phyloP scores from a whole-genome alignment of 2,888 invertebrate species.

The Sicus ferrugineus region DNA sequence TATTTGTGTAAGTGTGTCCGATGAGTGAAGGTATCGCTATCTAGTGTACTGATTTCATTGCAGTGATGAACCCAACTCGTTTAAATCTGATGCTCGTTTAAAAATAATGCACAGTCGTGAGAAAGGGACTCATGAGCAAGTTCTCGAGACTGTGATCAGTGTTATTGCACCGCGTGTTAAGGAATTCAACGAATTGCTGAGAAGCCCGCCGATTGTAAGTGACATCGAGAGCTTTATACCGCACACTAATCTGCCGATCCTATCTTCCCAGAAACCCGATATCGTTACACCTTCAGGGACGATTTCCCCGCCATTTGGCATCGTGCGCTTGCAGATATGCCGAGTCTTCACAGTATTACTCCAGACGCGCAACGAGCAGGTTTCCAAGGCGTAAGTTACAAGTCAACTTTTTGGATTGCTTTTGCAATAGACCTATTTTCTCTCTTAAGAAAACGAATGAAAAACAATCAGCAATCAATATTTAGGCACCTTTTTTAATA shows the following conservation, averaged over 20 bases:
- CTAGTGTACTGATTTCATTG: background rate
- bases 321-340: constrained; percentile 80
- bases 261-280: constrained; percentile 69
- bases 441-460: no score
- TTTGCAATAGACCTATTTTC: no score
- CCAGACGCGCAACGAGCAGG: constrained; percentile 74
- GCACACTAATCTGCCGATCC: no score
- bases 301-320: constrained; percentile 79
- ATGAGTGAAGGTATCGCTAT: background rate
- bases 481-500: no score
- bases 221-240: no score
- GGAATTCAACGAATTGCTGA: constrained; percentile 72
- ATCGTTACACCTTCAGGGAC: constrained; percentile 76
- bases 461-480: no score
- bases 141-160: constrained; percentile 70
- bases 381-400: constrained; percentile 73
- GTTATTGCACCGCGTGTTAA: constrained; percentile 74
- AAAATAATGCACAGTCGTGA: constrained; percentile 63
- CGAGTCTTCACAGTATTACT: constrained; percentile 81
- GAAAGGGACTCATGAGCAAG: constrained; percentile 69
- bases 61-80: constrained; percentile 63
- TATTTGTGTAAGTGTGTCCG: constrained; percentile 53
- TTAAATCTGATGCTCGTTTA: no score
- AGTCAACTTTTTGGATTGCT: no score
- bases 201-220: constrained; percentile 76